phyloP scores from a whole-genome alignment of 2,113 vertebrate species.

The Campylomormyrus numenius region DNA sequence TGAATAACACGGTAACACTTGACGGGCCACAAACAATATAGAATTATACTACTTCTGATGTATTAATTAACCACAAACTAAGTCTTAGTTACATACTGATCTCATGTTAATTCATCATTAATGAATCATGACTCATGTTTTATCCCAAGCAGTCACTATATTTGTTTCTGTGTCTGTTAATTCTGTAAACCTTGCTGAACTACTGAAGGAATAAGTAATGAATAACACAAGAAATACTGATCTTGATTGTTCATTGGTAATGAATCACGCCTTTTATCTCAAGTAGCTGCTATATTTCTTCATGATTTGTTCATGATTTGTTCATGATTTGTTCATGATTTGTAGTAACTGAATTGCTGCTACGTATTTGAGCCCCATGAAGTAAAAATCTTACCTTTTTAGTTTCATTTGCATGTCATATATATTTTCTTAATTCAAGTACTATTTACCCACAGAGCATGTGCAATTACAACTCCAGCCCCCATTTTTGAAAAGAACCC shows the following conservation, averaged over 20 bases:
- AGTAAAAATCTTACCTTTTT: background rate
- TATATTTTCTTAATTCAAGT: background rate
- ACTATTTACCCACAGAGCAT: background rate
- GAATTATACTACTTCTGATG: background rate
- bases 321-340: background rate
- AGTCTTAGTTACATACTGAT: background rate
- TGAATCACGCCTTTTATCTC: background rate
- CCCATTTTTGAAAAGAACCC: too few species aligned
- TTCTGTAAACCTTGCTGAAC: background rate
- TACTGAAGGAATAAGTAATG: background rate
- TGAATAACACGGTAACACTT: background rate
- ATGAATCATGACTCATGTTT: background rate
- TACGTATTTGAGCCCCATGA: background rate
- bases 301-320: background rate
- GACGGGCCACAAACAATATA: background rate
- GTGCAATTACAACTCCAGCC: background rate
- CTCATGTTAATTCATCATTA: background rate
- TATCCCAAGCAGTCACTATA: background rate
- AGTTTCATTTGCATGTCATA: background rate
- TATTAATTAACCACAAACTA: background rate
- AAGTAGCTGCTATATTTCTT: background rate
- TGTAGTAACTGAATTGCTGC: background rate
- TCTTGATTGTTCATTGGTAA: background rate
- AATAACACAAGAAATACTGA: background rate
- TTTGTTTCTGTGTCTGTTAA: background rate